phyloP scores from a whole-genome alignment of 2,113 vertebrate species.

The Scophthalmus maximus region DNA sequence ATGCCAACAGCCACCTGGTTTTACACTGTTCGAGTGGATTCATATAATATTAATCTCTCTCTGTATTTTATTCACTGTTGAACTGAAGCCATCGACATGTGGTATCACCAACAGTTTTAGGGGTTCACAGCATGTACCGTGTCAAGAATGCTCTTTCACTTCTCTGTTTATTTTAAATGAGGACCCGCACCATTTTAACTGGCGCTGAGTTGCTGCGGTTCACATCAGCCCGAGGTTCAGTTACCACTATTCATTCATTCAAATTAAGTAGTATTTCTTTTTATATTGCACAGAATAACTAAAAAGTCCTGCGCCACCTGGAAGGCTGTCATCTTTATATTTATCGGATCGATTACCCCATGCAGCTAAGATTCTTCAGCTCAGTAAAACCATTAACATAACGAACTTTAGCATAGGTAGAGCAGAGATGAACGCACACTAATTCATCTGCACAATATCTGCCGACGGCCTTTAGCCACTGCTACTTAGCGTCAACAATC shows the following conservation, averaged over 20 bases:
- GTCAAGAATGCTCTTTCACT: slow-evolving; percentile 28
- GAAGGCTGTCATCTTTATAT: not conserved
- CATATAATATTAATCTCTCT: not conserved
- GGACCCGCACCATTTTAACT: too few species aligned
- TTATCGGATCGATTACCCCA: not conserved
- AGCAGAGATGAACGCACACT: too few species aligned
- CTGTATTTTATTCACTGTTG: slow-evolving; percentile 2
- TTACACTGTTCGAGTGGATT: not conserved
- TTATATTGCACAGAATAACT: too few species aligned
- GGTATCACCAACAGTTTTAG: not conserved
- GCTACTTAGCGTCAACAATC: too few species aligned
- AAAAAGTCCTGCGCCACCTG: too few species aligned
- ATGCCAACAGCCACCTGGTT: not conserved
- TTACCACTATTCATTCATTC: not conserved
- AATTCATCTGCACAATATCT: too few species aligned
- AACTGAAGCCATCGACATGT: not conserved
- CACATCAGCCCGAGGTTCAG: not conserved
- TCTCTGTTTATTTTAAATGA: too few species aligned
- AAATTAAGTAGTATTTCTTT: too few species aligned
- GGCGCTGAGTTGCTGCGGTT: too few species aligned
- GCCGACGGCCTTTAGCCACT: too few species aligned
- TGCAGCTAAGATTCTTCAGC: not conserved
- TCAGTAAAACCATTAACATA: too few species aligned
- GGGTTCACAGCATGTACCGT: not conserved
- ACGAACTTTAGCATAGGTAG: too few species aligned